These are phyloP conservation scores for Ips typographus DNA, from an alignment of 1,140 invertebrate genomes.

Conservation along the genomic window DNA sequence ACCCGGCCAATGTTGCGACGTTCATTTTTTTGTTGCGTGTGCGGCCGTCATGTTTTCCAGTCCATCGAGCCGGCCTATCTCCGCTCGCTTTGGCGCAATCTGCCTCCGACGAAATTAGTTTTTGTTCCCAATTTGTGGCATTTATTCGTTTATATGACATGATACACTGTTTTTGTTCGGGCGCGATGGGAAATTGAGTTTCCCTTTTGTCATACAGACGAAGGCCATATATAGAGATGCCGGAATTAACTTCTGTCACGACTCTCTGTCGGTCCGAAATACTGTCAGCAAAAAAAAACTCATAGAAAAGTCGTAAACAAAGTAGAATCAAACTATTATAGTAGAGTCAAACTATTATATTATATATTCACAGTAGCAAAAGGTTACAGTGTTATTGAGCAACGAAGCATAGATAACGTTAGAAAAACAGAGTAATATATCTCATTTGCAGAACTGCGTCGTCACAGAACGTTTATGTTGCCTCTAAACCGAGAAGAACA, in stretches of 20 bases:
- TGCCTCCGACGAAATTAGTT: slow-evolving; percentile 33
- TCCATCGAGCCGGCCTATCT: slow-evolving; percentile 19
- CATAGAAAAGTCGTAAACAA: no score
- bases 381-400: no score
- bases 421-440: no score
- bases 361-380: no score
- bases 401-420: no score
- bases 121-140: slow-evolving; percentile 34
- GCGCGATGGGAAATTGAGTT: slow-evolving; percentile 29
- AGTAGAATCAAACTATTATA: no score
- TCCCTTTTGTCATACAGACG: slow-evolving; percentile 17
- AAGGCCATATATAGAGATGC: slow-evolving; percentile 11
- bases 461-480: no score
- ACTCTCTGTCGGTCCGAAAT: no score
- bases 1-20: slow-evolving; percentile 2
- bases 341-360: no score
- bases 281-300: no score
- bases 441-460: no score
- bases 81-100: slow-evolving; percentile 19
- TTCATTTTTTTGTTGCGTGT: slow-evolving; percentile 6
- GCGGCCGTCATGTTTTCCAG: slow-evolving; percentile 12
- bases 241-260: not conserved
- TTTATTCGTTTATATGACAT: slow-evolving; percentile 35
- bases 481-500: no score
- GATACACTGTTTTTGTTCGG: slow-evolving; percentile 28